These are phyloP conservation scores for Poliocrania exsul DNA, from an alignment of 2,797 vertebrate genomes.

Conservation along the genomic window DNA sequence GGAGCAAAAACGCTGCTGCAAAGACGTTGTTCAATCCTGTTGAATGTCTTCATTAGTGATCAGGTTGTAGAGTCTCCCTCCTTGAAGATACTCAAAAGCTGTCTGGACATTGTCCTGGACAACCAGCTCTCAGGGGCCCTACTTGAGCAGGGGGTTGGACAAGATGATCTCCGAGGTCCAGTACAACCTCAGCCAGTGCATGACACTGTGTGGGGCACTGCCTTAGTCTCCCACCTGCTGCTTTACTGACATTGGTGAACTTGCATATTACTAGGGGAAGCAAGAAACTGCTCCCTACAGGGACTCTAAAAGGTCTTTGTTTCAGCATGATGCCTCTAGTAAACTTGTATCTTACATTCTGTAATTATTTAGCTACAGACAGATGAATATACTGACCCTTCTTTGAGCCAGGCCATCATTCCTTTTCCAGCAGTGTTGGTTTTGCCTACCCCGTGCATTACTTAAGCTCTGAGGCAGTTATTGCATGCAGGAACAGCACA, in stretches of 20 bases:
- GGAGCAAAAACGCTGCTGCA: not conserved
- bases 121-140: not conserved
- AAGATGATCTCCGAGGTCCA: not conserved
- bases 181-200: not conserved
- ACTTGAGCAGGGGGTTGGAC: not conserved
- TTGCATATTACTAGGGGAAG: not conserved
- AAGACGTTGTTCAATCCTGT: not conserved
- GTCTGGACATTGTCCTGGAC: not conserved
- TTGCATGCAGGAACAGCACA: not conserved
- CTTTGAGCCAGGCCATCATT: not conserved
- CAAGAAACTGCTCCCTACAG: not conserved
- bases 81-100: not conserved
- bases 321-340: not conserved
- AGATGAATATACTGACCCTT: conserved; percentile 44
- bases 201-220: not conserved
- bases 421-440: not conserved
- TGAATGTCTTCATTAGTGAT: not conserved
- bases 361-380: not conserved
- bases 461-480: not conserved
- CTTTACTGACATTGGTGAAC: not conserved
- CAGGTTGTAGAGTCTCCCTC: not conserved
- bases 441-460: not conserved
- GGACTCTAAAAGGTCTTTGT: not conserved
- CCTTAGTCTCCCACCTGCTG: not conserved
- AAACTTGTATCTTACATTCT: not conserved